Percentiles rank a stretch among this genome's conserved stretches.
These are phyloP conservation scores for Channa maculata DNA, from an alignment of 2,113 vertebrate genomes.

Conservation along the genomic window DNA sequence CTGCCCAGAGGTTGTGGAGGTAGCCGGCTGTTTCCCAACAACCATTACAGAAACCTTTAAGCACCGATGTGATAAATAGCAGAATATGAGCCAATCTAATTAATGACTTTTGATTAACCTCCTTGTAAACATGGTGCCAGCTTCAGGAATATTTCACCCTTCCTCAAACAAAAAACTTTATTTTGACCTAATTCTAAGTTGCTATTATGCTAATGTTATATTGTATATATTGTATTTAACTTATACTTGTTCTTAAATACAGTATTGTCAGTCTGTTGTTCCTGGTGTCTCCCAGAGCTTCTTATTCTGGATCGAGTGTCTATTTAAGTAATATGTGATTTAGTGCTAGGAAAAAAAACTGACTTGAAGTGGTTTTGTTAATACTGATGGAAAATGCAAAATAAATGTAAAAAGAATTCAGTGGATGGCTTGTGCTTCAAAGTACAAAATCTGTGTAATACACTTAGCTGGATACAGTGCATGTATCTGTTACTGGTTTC, in stretches of 20 bases:
- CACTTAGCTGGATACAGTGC: too few species aligned
- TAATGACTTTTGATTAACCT: not conserved
- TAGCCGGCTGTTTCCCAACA: conserved; percentile 87
- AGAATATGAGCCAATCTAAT: not conserved
- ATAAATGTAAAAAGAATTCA: not conserved
- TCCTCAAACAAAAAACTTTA: not conserved
- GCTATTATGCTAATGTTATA: not conserved
- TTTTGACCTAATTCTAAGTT: too few species aligned
- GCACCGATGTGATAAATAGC: not conserved
- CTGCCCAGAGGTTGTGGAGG: conserved; percentile 88
- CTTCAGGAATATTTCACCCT: not conserved
- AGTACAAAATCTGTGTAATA: too few species aligned
- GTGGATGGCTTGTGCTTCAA: too few species aligned
- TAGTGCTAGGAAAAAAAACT: not conserved
- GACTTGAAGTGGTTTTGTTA: not conserved
- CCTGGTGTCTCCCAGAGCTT: too few species aligned
- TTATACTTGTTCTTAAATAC: not conserved
- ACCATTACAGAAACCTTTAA: conserved; percentile 12
- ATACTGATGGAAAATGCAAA: not conserved
- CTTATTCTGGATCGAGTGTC: too few species aligned
- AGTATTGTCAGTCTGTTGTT: not conserved
- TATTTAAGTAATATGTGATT: not conserved
- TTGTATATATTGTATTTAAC: not conserved
- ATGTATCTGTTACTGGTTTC: too few species aligned
- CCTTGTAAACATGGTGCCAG: not conserved